Conservation (phyloP, 2,797 vertebrate genomes). For the Chanos chanos region DNA sequence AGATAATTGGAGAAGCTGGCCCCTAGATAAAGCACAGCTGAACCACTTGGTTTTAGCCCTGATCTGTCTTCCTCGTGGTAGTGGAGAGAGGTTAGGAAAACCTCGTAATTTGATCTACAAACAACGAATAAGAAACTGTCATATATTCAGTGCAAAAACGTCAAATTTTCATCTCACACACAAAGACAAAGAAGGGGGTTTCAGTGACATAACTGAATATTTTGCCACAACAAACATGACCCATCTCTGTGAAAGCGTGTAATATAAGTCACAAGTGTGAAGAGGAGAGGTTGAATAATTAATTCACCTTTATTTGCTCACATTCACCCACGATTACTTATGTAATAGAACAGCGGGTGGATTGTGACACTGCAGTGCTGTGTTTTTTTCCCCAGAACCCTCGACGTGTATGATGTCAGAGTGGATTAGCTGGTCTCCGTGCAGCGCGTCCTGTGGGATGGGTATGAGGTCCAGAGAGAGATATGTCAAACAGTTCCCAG, state of each 20-base stretch:
- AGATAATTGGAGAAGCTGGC: slow-evolving; percentile 33
- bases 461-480: slow-evolving; percentile 90
- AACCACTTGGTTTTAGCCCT: slow-evolving; percentile 7
- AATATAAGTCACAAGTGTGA: no score
- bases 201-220: no score
- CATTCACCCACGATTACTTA: no score
- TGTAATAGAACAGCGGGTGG: neutral
- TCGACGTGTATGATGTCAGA: slow-evolving; percentile 98
- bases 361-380: neutral
- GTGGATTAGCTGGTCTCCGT: slow-evolving; percentile 97
- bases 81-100: neutral
- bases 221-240: no score
- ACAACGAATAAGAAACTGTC: no score
- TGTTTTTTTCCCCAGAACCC: slow-evolving; percentile 62
- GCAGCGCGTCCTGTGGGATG: slow-evolving; percentile 88
- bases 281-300: no score
- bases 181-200: no score
- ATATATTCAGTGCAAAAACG: no score
- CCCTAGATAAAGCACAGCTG: slow-evolving; percentile 21
- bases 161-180: no score
- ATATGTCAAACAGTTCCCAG: slow-evolving; percentile 93
- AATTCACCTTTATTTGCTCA: no score
- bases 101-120: no score
- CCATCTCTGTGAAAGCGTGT: no score
- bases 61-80: slow-evolving; percentile 6